Percentiles rank a stretch among this genome's conserved stretches.
phyloP scores from a whole-genome alignment of 2,888 invertebrate genomes.

The Teleogryllus oceanicus region DNA sequence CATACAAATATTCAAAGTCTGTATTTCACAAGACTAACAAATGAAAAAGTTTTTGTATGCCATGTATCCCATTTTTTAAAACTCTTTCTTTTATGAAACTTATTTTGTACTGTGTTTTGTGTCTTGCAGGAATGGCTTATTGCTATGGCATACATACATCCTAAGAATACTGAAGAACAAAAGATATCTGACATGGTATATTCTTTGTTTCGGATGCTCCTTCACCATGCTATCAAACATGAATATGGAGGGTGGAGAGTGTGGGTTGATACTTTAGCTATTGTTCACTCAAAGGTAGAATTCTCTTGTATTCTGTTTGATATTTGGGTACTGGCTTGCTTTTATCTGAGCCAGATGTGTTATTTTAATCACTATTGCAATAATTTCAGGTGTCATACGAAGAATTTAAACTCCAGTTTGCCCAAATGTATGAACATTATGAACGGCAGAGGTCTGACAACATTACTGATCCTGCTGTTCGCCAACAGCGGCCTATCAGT shows the following conservation, averaged over 20 bases:
- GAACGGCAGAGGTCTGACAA: slow-evolving; percentile 91
- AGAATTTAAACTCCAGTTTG: slow-evolving; percentile 95
- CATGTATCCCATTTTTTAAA: too few species aligned
- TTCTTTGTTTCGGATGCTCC: slow-evolving; percentile 91
- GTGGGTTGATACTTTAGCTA: slow-evolving; percentile 99
- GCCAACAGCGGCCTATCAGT: slow-evolving; percentile 89
- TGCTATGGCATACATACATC: slow-evolving; percentile 97
- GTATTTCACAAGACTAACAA: too few species aligned
- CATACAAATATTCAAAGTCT: too few species aligned
- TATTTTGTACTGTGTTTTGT: not conserved
- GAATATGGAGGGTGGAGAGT: slow-evolving; percentile 99
- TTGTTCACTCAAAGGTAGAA: slow-evolving; percentile 94
- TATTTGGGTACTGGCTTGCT: not conserved
- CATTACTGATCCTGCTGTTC: slow-evolving; percentile 89
- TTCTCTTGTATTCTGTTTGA: not conserved
- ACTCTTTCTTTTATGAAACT: too few species aligned
- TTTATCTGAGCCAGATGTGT: not conserved
- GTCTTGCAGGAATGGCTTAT: slow-evolving; percentile 85
- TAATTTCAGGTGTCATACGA: slow-evolving; percentile 84
- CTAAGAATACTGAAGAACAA: slow-evolving; percentile 90
- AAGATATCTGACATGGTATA: slow-evolving; percentile 98
- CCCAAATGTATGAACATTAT: slow-evolving; percentile 96
- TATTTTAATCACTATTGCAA: not conserved
- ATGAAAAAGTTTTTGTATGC: too few species aligned
- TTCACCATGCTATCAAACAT: slow-evolving; percentile 98